Percentiles rank a stretch among this genome's conserved stretches.
Evolutionary conservation across 2,113 vertebrate species (phyloP).

Genomic region (Pionites leucogaster): DNA sequence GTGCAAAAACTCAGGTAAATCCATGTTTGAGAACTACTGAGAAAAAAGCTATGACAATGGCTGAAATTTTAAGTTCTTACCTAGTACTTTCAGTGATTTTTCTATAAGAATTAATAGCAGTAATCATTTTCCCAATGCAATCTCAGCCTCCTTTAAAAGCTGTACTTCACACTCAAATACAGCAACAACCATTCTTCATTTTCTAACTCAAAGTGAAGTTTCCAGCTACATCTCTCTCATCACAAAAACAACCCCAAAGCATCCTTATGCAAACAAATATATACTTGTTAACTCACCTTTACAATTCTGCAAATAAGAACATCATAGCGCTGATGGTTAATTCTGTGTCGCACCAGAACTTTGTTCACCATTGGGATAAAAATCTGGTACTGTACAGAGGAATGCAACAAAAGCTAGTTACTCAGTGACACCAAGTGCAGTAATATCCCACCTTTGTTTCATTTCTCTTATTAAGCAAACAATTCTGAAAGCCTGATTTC

Average conservation of each 20-base stretch:
- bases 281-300: slow-evolving; percentile 79
- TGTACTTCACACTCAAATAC: background rate
- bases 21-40: background rate
- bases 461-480: background rate
- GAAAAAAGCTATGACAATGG: background rate
- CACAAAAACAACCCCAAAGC: background rate
- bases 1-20: background rate
- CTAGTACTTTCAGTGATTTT: background rate
- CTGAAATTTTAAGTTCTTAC: background rate
- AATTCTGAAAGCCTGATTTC: background rate
- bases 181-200: background rate
- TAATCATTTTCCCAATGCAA: background rate
- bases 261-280: background rate
- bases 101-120: background rate
- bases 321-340: slow-evolving; percentile 96
- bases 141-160: background rate
- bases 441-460: background rate
- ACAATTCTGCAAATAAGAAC: slow-evolving; percentile 97
- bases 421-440: background rate
- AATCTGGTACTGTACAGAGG: slow-evolving; percentile 90
- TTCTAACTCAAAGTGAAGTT: background rate
- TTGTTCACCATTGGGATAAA: slow-evolving; percentile 99
- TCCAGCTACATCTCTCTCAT: background rate
- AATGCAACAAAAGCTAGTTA: slow-evolving; percentile 7
- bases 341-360: slow-evolving; percentile 92